A percentile compares a stretch with the other conserved stretches of the same genome.
These are phyloP conservation scores for Cladopsammia gracilis DNA, from an alignment of 64 coral and sea anemone species.

Conservation along the genomic window DNA sequence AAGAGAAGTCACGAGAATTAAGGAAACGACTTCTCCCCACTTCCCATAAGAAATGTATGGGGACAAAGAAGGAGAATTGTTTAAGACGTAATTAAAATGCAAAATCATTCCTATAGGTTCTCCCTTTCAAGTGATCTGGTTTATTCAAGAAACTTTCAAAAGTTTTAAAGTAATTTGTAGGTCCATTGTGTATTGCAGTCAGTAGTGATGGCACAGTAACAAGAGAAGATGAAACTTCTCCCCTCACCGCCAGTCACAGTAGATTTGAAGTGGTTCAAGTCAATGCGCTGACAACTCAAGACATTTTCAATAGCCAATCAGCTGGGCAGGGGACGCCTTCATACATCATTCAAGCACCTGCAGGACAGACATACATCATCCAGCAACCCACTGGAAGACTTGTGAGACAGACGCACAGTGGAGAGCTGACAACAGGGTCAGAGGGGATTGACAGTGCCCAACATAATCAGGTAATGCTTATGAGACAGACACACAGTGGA, in stretches of 20 bases:
- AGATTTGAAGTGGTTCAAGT: slow-evolving; percentile 87
- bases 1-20: too few species aligned
- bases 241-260: slow-evolving; percentile 28
- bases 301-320: slow-evolving; percentile 48
- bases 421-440: slow-evolving; percentile 39
- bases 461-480: slow-evolving; percentile 22
- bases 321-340: slow-evolving; percentile 72
- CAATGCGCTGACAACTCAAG: slow-evolving; percentile 71
- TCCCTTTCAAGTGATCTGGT: neutral
- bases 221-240: slow-evolving; percentile 58
- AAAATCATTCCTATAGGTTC: too few species aligned
- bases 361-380: slow-evolving; percentile 95
- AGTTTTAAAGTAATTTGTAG: too few species aligned
- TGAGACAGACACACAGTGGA: slow-evolving; percentile 38
- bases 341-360: slow-evolving; percentile 85
- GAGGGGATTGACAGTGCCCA: slow-evolving; percentile 27
- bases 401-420: slow-evolving; percentile 65
- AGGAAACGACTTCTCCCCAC: too few species aligned
- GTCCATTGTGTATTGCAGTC: slow-evolving; percentile 44
- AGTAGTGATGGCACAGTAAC: slow-evolving; percentile 87
- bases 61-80: too few species aligned
- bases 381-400: slow-evolving; percentile 77
- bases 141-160: too few species aligned
- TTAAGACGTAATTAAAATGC: too few species aligned
- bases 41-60: too few species aligned